phyloP scores from a whole-genome alignment of 1,140 invertebrate genomes.

The Pseudachorutes palmiensis region DNA sequence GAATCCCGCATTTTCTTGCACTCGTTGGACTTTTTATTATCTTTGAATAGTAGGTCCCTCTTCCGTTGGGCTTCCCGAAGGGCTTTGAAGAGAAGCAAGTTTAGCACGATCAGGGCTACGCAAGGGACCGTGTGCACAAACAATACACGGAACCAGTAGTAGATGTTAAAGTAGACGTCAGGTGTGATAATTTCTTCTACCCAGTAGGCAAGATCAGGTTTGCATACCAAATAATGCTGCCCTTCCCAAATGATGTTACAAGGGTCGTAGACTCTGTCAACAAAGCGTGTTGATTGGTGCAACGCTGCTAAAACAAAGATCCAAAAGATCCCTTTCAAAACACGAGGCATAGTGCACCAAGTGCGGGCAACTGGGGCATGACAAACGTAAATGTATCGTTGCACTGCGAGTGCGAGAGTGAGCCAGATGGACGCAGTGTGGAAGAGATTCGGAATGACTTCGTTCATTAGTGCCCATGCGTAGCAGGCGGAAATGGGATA shows the following conservation, averaged over 20 bases:
- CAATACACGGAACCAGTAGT: slow-evolving; percentile 75
- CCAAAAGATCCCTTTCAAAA: slow-evolving; percentile 63
- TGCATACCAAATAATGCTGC: slow-evolving; percentile 42
- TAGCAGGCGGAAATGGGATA: slow-evolving; percentile 65
- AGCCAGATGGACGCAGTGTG: slow-evolving; percentile 89
- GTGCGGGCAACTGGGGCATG: slow-evolving; percentile 72
- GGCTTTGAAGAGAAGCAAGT: slow-evolving; percentile 74
- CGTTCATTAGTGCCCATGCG: slow-evolving; percentile 67
- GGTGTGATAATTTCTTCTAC: slow-evolving; percentile 54
- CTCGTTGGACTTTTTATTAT: slow-evolving; percentile 69
- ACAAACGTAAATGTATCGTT: slow-evolving; percentile 85
- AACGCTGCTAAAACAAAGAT: slow-evolving; percentile 65
- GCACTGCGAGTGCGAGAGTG: slow-evolving; percentile 74
- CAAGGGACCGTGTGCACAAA: slow-evolving; percentile 87
- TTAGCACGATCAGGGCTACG: slow-evolving; percentile 76
- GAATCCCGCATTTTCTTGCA: slow-evolving; percentile 72
- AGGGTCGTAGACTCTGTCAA: slow-evolving; percentile 55
- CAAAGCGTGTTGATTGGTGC: slow-evolving; percentile 68
- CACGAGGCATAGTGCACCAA: slow-evolving; percentile 77
- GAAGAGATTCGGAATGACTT: slow-evolving; percentile 68
- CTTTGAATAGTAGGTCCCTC: slow-evolving; percentile 68
- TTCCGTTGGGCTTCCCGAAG: slow-evolving; percentile 72
- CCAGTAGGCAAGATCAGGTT: slow-evolving; percentile 54
- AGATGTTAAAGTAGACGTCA: slow-evolving; percentile 68
- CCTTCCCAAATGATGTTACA: slow-evolving; percentile 56